Percentiles rank a stretch among this genome's conserved stretches.
Evolutionary conservation across 2,888 invertebrate species (phyloP).

Genomic region (Tipula helvola): DNA sequence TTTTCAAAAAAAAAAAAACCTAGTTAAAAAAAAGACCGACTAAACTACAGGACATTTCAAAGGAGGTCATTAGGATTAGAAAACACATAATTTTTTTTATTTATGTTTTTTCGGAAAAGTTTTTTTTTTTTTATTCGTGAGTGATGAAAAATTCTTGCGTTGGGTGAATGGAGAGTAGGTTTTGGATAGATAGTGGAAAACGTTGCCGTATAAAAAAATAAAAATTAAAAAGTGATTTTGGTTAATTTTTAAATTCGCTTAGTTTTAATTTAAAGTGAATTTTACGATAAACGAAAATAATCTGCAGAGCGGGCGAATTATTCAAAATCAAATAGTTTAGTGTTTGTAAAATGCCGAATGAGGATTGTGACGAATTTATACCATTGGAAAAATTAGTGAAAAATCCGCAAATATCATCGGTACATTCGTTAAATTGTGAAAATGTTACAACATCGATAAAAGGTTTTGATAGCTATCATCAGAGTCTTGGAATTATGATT

Average conservation of each 20-base stretch:
- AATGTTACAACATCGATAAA: background rate
- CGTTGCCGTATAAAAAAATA: background rate
- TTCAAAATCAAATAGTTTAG: background rate
- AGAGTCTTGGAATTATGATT: background rate
- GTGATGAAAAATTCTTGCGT: background rate
- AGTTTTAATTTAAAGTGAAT: background rate
- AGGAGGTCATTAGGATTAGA: slow-evolving; percentile 4
- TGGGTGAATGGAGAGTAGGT: background rate
- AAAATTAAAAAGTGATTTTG: background rate
- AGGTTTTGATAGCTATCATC: background rate
- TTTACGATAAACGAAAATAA: background rate
- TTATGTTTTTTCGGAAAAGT: background rate
- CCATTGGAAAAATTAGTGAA: background rate
- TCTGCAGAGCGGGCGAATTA: background rate
- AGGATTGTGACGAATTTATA: slow-evolving; percentile 8
- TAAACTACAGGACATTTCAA: background rate
- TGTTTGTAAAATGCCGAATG: background rate
- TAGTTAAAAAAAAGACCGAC: background rate
- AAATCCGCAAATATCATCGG: background rate
- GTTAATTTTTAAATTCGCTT: background rate
- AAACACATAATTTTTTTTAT: background rate
- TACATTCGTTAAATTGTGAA: background rate
- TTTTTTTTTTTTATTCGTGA: background rate
- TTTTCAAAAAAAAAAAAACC: background rate
- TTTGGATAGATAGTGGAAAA: background rate